Evolutionary conservation across 2,888 invertebrate species (phyloP).

Genomic region (Clusia tigrina): DNA sequence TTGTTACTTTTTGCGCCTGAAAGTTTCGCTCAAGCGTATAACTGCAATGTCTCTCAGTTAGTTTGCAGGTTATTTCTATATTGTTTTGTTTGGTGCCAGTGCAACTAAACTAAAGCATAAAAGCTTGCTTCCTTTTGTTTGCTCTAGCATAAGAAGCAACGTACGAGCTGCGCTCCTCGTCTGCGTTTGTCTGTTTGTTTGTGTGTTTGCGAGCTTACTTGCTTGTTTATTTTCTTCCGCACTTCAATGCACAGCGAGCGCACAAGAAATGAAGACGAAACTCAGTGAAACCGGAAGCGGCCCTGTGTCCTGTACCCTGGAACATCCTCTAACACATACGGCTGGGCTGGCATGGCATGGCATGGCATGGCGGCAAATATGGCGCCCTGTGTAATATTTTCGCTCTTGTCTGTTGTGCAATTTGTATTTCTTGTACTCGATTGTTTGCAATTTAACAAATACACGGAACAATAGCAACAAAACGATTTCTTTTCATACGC

Average conservation of each 20-base stretch:
- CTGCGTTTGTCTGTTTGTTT: conserved; percentile 37
- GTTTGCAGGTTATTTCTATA: conserved; percentile 2
- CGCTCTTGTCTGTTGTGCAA: neutral
- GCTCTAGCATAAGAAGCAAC: conserved; percentile 54
- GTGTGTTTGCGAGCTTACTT: conserved; percentile 7
- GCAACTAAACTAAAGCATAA: conserved; percentile 43
- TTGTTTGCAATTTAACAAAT: neutral
- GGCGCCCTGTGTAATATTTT: neutral
- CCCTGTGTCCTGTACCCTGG: no score
- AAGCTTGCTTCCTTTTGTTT: conserved; percentile 49
- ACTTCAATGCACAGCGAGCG: no score
- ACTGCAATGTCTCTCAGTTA: conserved; percentile 7
- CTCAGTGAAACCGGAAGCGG: neutral
- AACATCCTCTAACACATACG: neutral
- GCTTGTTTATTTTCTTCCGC: conserved; percentile 32
- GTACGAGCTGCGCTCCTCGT: no score
- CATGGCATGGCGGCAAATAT: neutral
- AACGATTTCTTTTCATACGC: neutral
- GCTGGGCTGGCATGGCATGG: neutral
- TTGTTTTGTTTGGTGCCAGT: neutral
- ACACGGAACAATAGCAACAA: no score
- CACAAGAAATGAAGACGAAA: neutral
- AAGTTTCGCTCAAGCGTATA: conserved; percentile 2
- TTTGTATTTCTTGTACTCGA: neutral
- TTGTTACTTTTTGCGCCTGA: neutral